Evolutionary conservation across 2,113 vertebrate species (phyloP), one percentile per base, ranked within the genome.

Genomic region (Erinaceus europaeus): DNA sequence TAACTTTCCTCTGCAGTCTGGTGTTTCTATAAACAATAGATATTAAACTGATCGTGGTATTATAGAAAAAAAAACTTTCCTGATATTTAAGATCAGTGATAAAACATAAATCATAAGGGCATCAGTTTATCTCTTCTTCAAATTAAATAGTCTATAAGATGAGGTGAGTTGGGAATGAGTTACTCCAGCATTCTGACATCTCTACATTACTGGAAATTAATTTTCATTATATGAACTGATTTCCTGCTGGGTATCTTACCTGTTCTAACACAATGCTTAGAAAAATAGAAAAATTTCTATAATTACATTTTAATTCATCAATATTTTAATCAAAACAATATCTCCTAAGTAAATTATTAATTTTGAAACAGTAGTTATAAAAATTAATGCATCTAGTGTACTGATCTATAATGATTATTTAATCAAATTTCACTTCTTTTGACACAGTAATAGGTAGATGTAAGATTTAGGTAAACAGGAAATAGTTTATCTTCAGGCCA

Each of bases 291-390:
- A 36, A 71, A 61, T 64, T 69, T 74, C 32, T 86, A 62, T 9
- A 77, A 89, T 74, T 75, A 32, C 5, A 53, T 36, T 32, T 62
- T 76, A 40, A 83, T n/a, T 84, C 5, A 79, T 20, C 17, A 69
- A 2, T 27, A 52, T 59, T 83, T 42, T 36, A 89, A 75, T 46
- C 9, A 14, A 44, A 81, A 75, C 34, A 61, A 81, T 52, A 20
- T 4, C 15, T 74, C 27, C 7, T 62, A 86, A 81, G 5, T 69
- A 64, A 14, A 48, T 34, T 23, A 89, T 7, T 84, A 62, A 87
- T 69, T 89, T 32, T 73, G 38, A 68, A 86, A 65, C 36, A 81
- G 73, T 32, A 77, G 11, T 64, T n/a, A n/a, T n/a, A n/a, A n/a
- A n/a, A n/a, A n/a, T n/a, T n/a, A n/a, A n/a, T n/a, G n/a, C n/a